Evolutionary conservation across 2,888 invertebrate genomes (phyloP).

Genomic region (Parochlus steinenii): DNA sequence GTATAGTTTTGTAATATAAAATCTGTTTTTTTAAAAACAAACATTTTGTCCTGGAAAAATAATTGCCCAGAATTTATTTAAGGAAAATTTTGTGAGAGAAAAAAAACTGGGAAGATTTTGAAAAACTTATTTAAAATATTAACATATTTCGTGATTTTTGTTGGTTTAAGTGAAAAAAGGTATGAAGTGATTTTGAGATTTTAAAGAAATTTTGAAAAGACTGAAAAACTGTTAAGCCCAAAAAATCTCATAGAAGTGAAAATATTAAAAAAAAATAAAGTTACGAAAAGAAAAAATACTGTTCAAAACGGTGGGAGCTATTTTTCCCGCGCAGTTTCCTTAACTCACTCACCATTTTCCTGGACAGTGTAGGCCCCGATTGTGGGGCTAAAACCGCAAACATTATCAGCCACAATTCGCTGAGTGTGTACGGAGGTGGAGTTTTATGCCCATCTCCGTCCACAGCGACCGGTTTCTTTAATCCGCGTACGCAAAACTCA

Average conservation of each 20-base stretch:
- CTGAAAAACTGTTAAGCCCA: background rate
- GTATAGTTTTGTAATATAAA: background rate
- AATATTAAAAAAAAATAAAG: background rate
- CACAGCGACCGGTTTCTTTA: constrained; percentile 32
- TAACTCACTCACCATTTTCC: constrained; percentile 13
- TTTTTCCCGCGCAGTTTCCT: background rate
- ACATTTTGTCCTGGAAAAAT: background rate
- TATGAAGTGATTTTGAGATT: background rate
- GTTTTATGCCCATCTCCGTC: constrained; percentile 34
- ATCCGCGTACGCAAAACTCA: constrained; percentile 29
- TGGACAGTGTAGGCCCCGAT: constrained; percentile 14
- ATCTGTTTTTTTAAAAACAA: no score
- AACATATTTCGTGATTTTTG: background rate
- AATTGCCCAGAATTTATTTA: background rate
- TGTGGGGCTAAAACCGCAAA: constrained; percentile 25
- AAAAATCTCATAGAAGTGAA: constrained; percentile 1
- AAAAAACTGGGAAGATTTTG: background rate
- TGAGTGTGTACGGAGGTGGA: constrained; percentile 33
- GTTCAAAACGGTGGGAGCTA: constrained; percentile 2
- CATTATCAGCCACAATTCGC: constrained; percentile 33
- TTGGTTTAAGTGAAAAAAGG: background rate
- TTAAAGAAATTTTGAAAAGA: background rate
- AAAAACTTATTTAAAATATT: background rate
- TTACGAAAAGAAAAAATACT: background rate
- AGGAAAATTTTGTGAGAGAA: constrained; percentile 4